Evolutionary conservation across 2,888 invertebrate species (phyloP).

Genomic region (Coelogynopora nodosa): DNA sequence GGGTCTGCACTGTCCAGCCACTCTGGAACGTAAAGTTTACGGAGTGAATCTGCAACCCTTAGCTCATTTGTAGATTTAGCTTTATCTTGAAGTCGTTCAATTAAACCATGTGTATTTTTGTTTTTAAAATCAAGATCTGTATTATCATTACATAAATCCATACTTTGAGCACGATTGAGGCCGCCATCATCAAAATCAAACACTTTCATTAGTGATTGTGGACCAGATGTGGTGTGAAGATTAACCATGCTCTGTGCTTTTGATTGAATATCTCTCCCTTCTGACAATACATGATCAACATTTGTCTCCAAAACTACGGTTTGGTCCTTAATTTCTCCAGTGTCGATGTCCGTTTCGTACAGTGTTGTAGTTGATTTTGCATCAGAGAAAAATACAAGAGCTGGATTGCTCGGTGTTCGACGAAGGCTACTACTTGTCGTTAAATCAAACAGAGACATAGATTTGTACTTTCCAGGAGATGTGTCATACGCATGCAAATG

Average conservation of each 20-base stretch:
- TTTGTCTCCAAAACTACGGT: constrained; percentile 14
- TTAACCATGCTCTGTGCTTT: constrained; percentile 26
- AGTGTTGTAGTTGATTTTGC: constrained; percentile 26
- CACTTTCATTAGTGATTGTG: neutral
- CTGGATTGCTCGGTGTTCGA: neutral
- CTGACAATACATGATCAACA: neutral
- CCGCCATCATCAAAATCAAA: neutral
- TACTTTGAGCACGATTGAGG: neutral
- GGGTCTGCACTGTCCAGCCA: constrained; percentile 36
- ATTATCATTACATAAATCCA: neutral
- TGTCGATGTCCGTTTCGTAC: constrained; percentile 35
- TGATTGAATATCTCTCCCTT: neutral
- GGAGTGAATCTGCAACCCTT: constrained; percentile 39
- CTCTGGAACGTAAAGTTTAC: constrained; percentile 32
- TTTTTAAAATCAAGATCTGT: neutral
- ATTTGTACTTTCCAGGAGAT: neutral
- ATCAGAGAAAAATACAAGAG: neutral
- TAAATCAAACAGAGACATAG: neutral
- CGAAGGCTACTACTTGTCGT: neutral
- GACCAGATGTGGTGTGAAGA: neutral
- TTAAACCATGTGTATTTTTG: neutral
- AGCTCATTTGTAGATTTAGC: constrained; percentile 41
- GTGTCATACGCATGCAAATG: neutral
- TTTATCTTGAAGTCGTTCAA: constrained; percentile 22
- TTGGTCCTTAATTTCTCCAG: neutral